These are phyloP conservation scores for Chrysolina oricalcia DNA, from an alignment of 2,888 invertebrate species.

Conservation along the genomic window DNA sequence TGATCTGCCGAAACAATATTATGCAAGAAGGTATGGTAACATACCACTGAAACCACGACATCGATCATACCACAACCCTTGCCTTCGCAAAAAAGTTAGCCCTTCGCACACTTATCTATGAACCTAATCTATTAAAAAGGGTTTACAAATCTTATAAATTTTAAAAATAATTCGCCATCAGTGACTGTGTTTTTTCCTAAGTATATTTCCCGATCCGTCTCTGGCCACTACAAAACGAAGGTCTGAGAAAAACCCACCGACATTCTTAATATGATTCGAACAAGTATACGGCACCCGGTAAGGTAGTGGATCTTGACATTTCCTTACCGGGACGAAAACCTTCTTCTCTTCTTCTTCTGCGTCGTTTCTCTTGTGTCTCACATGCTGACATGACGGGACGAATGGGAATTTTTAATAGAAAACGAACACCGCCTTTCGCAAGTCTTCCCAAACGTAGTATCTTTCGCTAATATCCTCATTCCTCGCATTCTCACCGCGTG, in stretches of 20 bases:
- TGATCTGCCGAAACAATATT: too few species aligned
- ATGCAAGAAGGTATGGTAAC: too few species aligned
- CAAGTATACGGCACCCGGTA: slow-evolving; percentile 56
- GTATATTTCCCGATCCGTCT: not conserved
- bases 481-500: slow-evolving; percentile 38
- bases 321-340: slow-evolving; percentile 53
- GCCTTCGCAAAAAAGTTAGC: too few species aligned
- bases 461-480: slow-evolving; percentile 48
- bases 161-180: too few species aligned
- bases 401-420: slow-evolving; percentile 58
- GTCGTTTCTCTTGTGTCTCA: slow-evolving; percentile 19
- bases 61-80: too few species aligned
- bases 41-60: too few species aligned
- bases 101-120: too few species aligned
- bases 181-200: not conserved
- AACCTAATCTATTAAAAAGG: too few species aligned
- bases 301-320: slow-evolving; percentile 59
- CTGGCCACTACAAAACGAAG: slow-evolving; percentile 25
- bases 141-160: too few species aligned
- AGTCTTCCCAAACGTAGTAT: slow-evolving; percentile 30
- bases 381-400: slow-evolving; percentile 38
- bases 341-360: slow-evolving; percentile 9
- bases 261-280: slow-evolving; percentile 43
- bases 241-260: slow-evolving; percentile 38
- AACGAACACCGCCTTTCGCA: slow-evolving; percentile 51